Evolutionary conservation across 2,113 vertebrate genomes (phyloP).

Genomic region (Phylloscopus whistleri): DNA sequence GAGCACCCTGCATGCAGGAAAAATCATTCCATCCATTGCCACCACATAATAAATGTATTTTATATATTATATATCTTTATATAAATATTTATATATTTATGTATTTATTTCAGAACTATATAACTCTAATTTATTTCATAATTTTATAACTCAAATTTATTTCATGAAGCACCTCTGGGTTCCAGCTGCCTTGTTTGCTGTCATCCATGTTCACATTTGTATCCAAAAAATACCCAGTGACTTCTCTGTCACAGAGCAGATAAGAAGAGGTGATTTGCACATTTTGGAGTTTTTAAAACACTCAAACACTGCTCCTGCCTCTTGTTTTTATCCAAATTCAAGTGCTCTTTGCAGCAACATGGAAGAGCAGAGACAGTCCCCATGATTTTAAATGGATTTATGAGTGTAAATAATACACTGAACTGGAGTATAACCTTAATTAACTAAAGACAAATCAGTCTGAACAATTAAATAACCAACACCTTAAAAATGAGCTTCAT

Average conservation of each 20-base stretch:
- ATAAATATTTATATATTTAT: too few relatives aligned
- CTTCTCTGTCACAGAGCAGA: not conserved
- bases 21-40: not conserved
- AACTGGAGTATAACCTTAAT: not conserved
- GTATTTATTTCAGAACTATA: not conserved
- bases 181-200: not conserved
- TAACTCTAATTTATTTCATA: not conserved
- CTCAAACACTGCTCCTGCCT: not conserved
- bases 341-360: not conserved
- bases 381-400: not conserved
- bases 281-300: not conserved
- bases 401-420: not conserved
- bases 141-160: not conserved
- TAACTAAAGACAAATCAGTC: not conserved
- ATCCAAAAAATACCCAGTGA: not conserved
- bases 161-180: not conserved
- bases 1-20: not conserved
- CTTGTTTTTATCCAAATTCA: not conserved
- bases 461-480: not conserved
- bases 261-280: not conserved
- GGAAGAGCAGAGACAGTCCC: not conserved
- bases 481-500: not conserved
- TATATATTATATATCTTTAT: not conserved
- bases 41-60: not conserved
- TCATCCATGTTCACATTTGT: not conserved